Evolutionary conservation across 2,113 vertebrate species (phyloP), one percentile per base, ranked within the genome.

Genomic region (Mastomys natalensis): DNA sequence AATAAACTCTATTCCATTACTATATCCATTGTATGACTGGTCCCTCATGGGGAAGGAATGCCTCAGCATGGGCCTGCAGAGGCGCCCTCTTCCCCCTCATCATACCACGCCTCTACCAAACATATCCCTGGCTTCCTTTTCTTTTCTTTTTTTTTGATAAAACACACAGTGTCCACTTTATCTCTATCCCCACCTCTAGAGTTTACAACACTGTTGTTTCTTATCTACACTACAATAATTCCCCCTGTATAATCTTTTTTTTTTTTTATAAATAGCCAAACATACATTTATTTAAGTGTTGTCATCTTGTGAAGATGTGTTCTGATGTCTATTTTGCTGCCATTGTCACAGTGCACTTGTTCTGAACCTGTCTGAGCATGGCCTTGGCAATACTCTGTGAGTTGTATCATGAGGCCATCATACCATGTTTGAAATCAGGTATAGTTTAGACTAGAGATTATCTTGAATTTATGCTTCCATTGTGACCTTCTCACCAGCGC

Each of bases 361-460:
- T 95, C 72, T 77, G 29, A 82, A 82, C 73, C 60, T 78, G 6
- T 70, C 64, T 86, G 62, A 82, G 62, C 31, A 68, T 51, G 82
- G 76, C 43, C 93, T 93, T 93, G 84, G 58, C 94, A 87, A 66
- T 64, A 45, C 43, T 94, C 90, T 87, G 17, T 92, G 86, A 70
- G 48, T 86, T 10, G n/a, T 84, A 26, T 58, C 48, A 77, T 89
- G 82, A 76, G 58, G 55, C 45, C 45, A 29, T 80, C 40, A 19
- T 26, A 37, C 92, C 87, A 58, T 31, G 73, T 96, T 82, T 72
- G 26, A 94, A 91, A 70, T 94, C 66, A 70, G 60, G 51, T 85
- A 17, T 68, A 93, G 22, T 76, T 96, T 94, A 85, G 19, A 70
- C 45, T 62, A 80, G 72, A 90, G 87, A 73, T 92, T 37, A 37